Conservation (phyloP, 2,888 invertebrate species). For the Noctua comes region DNA sequence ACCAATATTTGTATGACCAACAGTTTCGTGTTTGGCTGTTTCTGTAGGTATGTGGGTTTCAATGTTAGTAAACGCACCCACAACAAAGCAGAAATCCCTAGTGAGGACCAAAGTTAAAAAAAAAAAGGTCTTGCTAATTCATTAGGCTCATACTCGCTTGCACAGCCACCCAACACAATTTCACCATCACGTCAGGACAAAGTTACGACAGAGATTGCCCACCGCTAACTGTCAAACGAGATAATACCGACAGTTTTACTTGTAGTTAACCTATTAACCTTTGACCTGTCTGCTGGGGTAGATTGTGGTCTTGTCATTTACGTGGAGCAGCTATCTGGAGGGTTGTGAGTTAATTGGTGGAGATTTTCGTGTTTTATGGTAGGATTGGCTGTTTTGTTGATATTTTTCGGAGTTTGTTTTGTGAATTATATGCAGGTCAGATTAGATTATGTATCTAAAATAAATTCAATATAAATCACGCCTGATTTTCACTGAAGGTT, state of each 20-base stretch:
- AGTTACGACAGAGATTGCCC: slow-evolving; percentile 63
- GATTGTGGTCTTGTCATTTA: slow-evolving; percentile 49
- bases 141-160: slow-evolving; percentile 17
- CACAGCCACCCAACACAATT: slow-evolving; percentile 22
- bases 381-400: background rate
- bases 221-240: slow-evolving; percentile 62
- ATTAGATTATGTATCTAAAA: background rate
- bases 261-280: slow-evolving; percentile 64
- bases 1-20: background rate
- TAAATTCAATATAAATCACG: background rate
- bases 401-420: background rate
- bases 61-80: background rate
- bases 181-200: slow-evolving; percentile 52
- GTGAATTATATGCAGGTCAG: no score
- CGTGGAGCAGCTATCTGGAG: slow-evolving; percentile 16
- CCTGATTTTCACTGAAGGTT: background rate
- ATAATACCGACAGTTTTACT: slow-evolving; percentile 63
- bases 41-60: background rate
- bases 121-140: background rate
- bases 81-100: background rate
- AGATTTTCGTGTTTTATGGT: slow-evolving; percentile 19
- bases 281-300: slow-evolving; percentile 46
- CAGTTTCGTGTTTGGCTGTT: background rate
- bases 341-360: slow-evolving; percentile 35
- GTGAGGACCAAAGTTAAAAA: no score